Percentiles rank a stretch among this genome's conserved stretches.
phyloP scores from a whole-genome alignment of 2,888 invertebrate genomes.

The Mantis religiosa region DNA sequence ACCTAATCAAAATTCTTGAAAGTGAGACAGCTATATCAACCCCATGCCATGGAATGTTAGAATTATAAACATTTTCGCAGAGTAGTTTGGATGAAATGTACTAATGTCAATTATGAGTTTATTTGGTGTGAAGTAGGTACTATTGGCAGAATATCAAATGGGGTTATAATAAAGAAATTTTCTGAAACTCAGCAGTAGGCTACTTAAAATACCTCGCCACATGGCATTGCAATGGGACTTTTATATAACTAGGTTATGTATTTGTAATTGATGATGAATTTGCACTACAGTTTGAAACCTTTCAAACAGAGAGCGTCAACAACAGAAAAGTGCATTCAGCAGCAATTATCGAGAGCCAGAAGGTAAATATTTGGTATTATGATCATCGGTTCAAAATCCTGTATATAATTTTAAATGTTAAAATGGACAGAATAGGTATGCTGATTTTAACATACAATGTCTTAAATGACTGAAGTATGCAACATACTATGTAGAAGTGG shows the following conservation, averaged over 20 bases:
- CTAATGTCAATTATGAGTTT: conserved; percentile 32
- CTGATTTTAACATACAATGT: conserved; percentile 11
- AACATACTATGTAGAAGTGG: neutral
- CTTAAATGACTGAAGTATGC: conserved; percentile 11
- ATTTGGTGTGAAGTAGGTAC: conserved; percentile 32
- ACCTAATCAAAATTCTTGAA: too few species aligned
- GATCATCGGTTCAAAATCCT: conserved; percentile 19
- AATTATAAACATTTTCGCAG: conserved; percentile 30
- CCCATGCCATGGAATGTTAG: conserved; percentile 1
- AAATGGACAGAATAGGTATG: neutral
- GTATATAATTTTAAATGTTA: neutral
- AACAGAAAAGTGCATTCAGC: neutral
- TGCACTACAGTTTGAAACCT: conserved; percentile 11
- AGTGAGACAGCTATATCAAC: too few species aligned
- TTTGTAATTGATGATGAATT: conserved; percentile 32
- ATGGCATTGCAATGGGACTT: conserved; percentile 2
- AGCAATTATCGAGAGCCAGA: conserved; percentile 16
- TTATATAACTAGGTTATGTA: conserved; percentile 26
- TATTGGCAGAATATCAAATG: conserved; percentile 35
- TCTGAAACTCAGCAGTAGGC: too few species aligned
- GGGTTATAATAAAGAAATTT: conserved; percentile 29
- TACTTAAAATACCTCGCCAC: too few species aligned
- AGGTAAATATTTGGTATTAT: conserved; percentile 10
- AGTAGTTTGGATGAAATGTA: conserved; percentile 32
- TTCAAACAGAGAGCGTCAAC: conserved; percentile 1